Percentiles rank a stretch among this genome's conserved stretches.
Evolutionary conservation across 1,140 invertebrate genomes (phyloP).

Genomic region (Pararge aegeria): DNA sequence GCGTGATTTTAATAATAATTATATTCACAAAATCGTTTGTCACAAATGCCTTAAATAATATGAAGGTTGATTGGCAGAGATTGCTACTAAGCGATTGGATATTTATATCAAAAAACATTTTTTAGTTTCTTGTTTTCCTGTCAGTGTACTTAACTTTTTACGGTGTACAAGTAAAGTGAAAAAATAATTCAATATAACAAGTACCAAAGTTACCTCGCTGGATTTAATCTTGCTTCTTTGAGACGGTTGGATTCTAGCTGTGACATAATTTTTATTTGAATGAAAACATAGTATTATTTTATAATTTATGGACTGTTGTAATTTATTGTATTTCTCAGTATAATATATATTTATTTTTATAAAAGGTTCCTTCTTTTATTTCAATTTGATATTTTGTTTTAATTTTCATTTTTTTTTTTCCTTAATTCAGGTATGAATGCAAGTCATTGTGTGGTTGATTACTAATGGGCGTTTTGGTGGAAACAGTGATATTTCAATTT

Average conservation of each 20-base stretch:
- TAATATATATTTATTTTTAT: conserved; percentile 16
- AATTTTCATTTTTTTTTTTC: conserved; percentile 45
- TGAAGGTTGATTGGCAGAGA: no score
- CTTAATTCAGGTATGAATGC: conserved; percentile 70
- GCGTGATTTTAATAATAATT: no score
- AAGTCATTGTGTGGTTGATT: conserved; percentile 71
- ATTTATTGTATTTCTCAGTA: conserved; percentile 20
- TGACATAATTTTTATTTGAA: not conserved
- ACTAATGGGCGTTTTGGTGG: conserved; percentile 35
- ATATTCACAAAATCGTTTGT: no score
- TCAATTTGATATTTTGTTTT: conserved; percentile 40
- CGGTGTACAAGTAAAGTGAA: no score
- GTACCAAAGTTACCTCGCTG: no score
- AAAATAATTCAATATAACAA: no score
- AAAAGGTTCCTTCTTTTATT: conserved; percentile 31
- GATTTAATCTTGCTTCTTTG: no score
- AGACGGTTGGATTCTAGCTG: conserved; percentile 2
- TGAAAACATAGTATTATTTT: not conserved
- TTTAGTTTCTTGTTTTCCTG: no score
- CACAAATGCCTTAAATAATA: no score
- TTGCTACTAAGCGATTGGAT: no score
- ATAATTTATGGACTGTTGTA: conserved; percentile 39
- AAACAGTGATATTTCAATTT: conserved; percentile 62
- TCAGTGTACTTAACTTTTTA: no score
- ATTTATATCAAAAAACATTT: no score